Conservation (phyloP, 2,797 vertebrate genomes). For the Manis pentadactyla region DNA sequence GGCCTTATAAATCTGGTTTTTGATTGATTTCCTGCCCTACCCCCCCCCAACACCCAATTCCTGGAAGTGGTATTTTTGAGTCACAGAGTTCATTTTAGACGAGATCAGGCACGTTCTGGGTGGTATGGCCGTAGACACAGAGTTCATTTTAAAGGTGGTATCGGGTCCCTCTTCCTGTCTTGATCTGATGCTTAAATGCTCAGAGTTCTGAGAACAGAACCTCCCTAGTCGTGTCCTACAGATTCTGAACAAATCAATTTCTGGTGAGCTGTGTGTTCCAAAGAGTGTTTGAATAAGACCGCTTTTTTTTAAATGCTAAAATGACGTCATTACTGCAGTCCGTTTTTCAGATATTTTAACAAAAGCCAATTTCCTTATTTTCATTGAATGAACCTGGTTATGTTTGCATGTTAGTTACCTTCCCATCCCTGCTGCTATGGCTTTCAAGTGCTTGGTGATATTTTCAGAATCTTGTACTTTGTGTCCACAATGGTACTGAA, state of each 20-base stretch:
- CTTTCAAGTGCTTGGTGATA: conserved; percentile 28
- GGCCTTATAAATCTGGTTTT: conserved; percentile 37
- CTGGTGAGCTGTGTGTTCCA: conserved; percentile 52
- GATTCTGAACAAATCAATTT: conserved; percentile 50
- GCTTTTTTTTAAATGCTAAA: not conserved
- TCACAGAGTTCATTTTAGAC: conserved; percentile 39
- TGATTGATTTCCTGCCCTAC: not conserved
- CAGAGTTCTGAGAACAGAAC: conserved; percentile 16
- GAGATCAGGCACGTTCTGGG: no score
- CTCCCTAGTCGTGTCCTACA: not conserved
- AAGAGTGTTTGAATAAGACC: conserved; percentile 42
- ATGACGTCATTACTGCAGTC: conserved; percentile 27
- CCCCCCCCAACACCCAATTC: not conserved
- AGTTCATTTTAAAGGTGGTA: not conserved
- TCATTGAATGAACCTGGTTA: conserved; percentile 23
- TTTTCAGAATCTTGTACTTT: conserved; percentile 56
- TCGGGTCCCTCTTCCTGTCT: not conserved
- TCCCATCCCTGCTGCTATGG: conserved; percentile 25
- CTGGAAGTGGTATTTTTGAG: conserved; percentile 43
- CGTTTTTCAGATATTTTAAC: conserved; percentile 44
- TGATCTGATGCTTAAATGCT: conserved; percentile 35
- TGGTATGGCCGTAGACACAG: no score
- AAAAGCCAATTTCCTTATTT: conserved; percentile 30
- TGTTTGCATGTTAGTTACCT: conserved; percentile 44
- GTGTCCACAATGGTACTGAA: conserved; percentile 74